These are phyloP conservation scores for Mycalesis mineus DNA, from an alignment of 2,888 invertebrate species.

Conservation along the genomic window DNA sequence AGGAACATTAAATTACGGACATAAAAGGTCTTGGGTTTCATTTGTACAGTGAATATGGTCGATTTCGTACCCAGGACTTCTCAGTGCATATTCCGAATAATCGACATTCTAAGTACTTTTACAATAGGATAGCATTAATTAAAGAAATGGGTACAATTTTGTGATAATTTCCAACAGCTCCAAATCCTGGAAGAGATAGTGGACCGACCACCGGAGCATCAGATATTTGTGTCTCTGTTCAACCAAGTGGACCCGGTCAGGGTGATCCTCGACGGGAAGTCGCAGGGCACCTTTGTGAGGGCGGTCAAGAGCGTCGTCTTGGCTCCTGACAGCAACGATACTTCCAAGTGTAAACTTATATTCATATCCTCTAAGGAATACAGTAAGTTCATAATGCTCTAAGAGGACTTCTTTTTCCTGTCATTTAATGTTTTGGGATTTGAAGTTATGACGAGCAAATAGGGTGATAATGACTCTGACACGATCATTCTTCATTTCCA, in stretches of 20 bases:
- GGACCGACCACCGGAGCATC: constrained; percentile 81
- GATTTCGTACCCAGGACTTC: no score
- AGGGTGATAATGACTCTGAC: no score
- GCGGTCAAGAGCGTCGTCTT: constrained; percentile 65
- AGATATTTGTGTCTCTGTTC: constrained; percentile 76
- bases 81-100: no score
- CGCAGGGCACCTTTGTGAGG: constrained; percentile 70
- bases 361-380: constrained; percentile 79
- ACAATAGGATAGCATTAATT: no score
- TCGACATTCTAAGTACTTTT: no score
- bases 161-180: constrained; percentile 59
- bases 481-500: no score
- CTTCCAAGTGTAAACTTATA: constrained; percentile 68
- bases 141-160: no score
- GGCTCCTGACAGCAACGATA: constrained; percentile 40
- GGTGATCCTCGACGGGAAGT: constrained; percentile 74
- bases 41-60: no score
- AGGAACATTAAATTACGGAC: no score
- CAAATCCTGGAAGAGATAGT: constrained; percentile 82
- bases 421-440: no score
- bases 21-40: no score
- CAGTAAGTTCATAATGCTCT: constrained; percentile 53
- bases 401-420: neutral
- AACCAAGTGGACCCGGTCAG: constrained; percentile 79
- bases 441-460: no score